Percentiles rank a stretch among this genome's conserved stretches.
phyloP scores from a whole-genome alignment of 1,140 invertebrate species.

The Galleria mellonella region DNA sequence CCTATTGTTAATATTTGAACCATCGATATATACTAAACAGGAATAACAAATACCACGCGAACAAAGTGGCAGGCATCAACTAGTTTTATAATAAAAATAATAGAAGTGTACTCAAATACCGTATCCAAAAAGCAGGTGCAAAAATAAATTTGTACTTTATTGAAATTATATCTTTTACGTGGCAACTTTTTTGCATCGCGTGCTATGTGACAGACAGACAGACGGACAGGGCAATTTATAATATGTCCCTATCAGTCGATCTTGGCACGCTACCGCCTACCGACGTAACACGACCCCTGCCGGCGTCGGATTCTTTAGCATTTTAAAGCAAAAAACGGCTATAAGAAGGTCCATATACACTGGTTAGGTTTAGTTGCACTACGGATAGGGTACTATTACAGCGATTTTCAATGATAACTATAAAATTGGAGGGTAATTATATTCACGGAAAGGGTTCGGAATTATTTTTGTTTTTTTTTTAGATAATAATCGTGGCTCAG shows the following conservation, averaged over 20 bases:
- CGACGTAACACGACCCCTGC: neutral
- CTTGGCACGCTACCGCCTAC: slow-evolving; percentile 40
- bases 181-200: slow-evolving; percentile 63
- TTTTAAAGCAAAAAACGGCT: neutral
- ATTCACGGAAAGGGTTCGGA: slow-evolving; percentile 15
- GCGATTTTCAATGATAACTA: slow-evolving; percentile 7
- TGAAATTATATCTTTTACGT: slow-evolving; percentile 11
- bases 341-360: slow-evolving; percentile 1
- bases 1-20: no score
- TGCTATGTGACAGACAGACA: slow-evolving; percentile 25
- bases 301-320: neutral
- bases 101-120: neutral
- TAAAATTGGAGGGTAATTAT: slow-evolving; percentile 20
- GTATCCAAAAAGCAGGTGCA: neutral
- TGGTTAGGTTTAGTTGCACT: slow-evolving; percentile 55
- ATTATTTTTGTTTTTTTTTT: neutral
- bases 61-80: no score
- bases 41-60: no score
- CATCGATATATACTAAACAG: no score
- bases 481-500: neutral
- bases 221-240: slow-evolving; percentile 62
- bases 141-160: neutral
- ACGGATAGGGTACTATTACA: slow-evolving; percentile 6
- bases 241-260: slow-evolving; percentile 61
- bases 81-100: no score